A percentile compares a stretch with the other conserved stretches of the same genome.
These are phyloP conservation scores for Isoperla grammatica DNA, from an alignment of 2,888 invertebrate species.

Conservation along the genomic window DNA sequence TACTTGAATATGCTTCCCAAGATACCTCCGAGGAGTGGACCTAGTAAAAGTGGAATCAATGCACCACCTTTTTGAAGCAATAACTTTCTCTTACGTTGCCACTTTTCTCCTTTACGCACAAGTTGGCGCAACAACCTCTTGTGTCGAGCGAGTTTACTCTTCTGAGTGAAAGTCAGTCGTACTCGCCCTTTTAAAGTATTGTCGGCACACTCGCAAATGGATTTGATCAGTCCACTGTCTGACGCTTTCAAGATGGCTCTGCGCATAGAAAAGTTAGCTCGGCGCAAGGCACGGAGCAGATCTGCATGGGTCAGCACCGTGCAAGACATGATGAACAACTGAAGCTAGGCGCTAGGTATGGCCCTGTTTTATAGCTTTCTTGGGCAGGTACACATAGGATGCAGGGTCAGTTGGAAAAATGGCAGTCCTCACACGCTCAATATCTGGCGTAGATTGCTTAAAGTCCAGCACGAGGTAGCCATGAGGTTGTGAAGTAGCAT, in stretches of 20 bases:
- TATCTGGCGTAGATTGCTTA: conserved; percentile 29
- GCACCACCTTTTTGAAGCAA: neutral
- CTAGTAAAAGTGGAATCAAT: neutral
- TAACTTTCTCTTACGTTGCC: neutral
- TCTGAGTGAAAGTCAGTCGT: neutral
- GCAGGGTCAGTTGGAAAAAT: conserved; percentile 19
- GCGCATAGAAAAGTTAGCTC: neutral
- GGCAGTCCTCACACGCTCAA: neutral
- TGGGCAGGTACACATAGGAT: neutral
- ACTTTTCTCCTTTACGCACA: neutral
- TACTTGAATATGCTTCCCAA: neutral
- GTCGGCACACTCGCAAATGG: neutral
- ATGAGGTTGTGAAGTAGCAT: conserved; percentile 29
- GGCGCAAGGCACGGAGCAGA: neutral
- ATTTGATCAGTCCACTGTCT: neutral
- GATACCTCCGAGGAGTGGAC: neutral
- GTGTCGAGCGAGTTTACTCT: neutral
- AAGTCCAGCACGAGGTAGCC: conserved; percentile 31
- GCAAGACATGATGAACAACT: neutral
- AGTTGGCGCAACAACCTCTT: neutral
- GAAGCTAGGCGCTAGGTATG: neutral
- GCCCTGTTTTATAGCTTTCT: conserved; percentile 26
- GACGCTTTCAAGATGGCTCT: neutral
- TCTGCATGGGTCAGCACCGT: neutral
- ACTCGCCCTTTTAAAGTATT: neutral